Evolutionary conservation across 2,888 invertebrate species (phyloP).

Genomic region (Apamea monoglypha): DNA sequence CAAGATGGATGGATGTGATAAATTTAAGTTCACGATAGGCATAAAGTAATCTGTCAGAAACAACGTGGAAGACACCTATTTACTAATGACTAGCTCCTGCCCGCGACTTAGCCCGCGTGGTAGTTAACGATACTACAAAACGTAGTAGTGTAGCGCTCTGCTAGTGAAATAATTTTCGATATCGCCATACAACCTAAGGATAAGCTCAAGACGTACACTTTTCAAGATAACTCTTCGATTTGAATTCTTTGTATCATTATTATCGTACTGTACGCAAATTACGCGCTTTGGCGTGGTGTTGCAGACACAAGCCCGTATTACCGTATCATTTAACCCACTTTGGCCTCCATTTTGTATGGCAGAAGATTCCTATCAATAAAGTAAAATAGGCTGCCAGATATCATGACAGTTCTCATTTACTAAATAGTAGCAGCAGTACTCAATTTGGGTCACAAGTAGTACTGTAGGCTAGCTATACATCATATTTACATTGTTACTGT

Average conservation of each 20-base stretch:
- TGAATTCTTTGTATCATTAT: no score
- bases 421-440: neutral
- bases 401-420: neutral
- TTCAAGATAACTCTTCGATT: no score
- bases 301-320: no score
- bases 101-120: no score
- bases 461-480: neutral
- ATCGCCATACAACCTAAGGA: neutral
- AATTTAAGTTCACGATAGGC: neutral
- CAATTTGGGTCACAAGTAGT: constrained; percentile 6
- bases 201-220: no score
- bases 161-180: neutral
- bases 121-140: neutral
- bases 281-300: no score
- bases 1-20: neutral
- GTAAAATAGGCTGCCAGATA: neutral
- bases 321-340: no score
- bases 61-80: no score
- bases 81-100: no score
- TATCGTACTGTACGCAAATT: no score
- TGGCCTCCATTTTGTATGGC: neutral
- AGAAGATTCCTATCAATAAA: neutral
- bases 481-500: neutral
- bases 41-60: neutral
- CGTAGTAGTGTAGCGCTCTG: neutral